Evolutionary conservation across 2,113 vertebrate genomes (phyloP).

Genomic region (Reinhardtius hippoglossoides): DNA sequence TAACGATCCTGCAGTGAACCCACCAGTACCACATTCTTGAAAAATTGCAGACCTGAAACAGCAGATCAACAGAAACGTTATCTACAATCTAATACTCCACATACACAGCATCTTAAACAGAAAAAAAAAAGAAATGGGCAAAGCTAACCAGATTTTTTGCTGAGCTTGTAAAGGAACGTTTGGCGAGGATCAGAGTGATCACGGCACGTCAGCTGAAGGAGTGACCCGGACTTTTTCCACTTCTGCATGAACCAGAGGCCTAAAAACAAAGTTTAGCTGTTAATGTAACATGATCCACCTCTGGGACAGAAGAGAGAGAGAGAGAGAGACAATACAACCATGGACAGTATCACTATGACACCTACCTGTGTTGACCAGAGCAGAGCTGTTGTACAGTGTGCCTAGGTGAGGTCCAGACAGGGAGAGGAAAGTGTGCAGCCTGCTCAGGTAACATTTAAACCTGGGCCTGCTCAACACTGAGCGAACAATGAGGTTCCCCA

Average conservation of each 20-base stretch:
- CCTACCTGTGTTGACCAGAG: conserved; percentile 97
- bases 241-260: conserved; percentile 99
- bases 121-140: neutral
- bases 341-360: neutral
- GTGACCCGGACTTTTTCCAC: conserved; percentile 98
- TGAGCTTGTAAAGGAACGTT: conserved; percentile 98
- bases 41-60: conserved; percentile 92
- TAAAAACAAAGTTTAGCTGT: conserved; percentile 55
- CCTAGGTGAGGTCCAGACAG: conserved; percentile 98
- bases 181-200: conserved; percentile 98
- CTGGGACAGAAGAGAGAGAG: neutral
- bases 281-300: neutral
- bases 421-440: conserved; percentile 96
- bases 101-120: neutral
- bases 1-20: conserved; percentile 98
- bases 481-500: conserved; percentile 98
- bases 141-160: conserved; percentile 95
- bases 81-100: neutral
- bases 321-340: neutral
- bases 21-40: conserved; percentile 96
- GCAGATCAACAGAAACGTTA: conserved; percentile 18
- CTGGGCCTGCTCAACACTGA: conserved; percentile 95
- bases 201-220: conserved; percentile 94
- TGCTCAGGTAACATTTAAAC: conserved; percentile 96
- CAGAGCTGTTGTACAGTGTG: conserved; percentile 98